Evolutionary conservation across 2,888 invertebrate species (phyloP).

Genomic region (Drosophila cyrtoloma): DNA sequence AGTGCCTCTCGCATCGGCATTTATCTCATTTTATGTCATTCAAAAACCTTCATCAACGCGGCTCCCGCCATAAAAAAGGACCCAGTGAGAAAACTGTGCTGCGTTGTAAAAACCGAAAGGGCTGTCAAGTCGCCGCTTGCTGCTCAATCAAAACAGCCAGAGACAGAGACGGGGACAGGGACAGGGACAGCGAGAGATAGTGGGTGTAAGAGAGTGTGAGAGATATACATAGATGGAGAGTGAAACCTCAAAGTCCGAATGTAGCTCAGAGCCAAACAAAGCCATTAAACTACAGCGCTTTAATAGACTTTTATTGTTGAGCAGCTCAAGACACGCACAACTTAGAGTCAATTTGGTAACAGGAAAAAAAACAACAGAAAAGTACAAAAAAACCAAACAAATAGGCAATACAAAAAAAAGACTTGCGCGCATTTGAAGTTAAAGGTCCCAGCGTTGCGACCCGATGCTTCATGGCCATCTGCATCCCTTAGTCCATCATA

Average conservation of each 20-base stretch:
- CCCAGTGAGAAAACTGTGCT: slow-evolving; percentile 3
- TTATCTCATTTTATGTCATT: slow-evolving; percentile 67
- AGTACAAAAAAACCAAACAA: slow-evolving; percentile 8
- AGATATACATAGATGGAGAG: neutral
- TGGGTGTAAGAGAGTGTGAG: neutral
- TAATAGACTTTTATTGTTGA: slow-evolving; percentile 67
- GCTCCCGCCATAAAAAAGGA: slow-evolving; percentile 44
- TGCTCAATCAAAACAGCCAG: slow-evolving; percentile 48
- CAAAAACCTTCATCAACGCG: slow-evolving; percentile 67
- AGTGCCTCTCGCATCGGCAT: slow-evolving; percentile 33
- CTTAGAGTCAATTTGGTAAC: slow-evolving; percentile 51
- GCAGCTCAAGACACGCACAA: slow-evolving; percentile 55
- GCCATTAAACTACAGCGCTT: slow-evolving; percentile 65
- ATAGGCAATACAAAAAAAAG: neutral
- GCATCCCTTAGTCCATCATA: slow-evolving; percentile 58
- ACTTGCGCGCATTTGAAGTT: slow-evolving; percentile 60
- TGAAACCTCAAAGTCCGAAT: slow-evolving; percentile 43
- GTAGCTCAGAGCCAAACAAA: slow-evolving; percentile 50
- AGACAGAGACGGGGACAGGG: neutral
- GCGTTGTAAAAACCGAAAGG: slow-evolving; percentile 50
- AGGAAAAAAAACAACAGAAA: slow-evolving; percentile 27
- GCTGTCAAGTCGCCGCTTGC: slow-evolving; percentile 37
- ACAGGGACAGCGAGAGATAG: neutral
- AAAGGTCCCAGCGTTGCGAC: slow-evolving; percentile 54
- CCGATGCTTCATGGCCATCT: slow-evolving; percentile 46